phyloP scores from a whole-genome alignment of 1,140 invertebrate species.

The Ceratina calcarata region DNA sequence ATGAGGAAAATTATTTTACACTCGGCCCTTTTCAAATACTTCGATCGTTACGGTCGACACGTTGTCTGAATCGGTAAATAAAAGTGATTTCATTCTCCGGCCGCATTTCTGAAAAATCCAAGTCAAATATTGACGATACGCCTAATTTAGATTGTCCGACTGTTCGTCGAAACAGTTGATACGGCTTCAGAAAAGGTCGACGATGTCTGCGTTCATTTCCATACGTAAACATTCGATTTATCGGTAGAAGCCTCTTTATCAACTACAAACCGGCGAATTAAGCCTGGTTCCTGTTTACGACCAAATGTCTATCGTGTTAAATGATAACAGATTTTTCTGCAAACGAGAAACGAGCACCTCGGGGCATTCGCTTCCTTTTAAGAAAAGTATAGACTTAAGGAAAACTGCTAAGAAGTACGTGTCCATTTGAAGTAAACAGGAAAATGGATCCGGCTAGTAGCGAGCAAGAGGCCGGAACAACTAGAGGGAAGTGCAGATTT shows the following conservation, averaged over 20 bases:
- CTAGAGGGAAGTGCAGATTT: neutral
- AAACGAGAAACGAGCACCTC: conserved; percentile 6
- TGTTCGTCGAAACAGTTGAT: no score
- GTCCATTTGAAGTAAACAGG: neutral
- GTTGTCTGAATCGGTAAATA: no score
- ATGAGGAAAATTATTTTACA: no score
- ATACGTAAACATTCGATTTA: neutral
- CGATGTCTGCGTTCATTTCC: conserved; percentile 4
- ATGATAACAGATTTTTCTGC: conserved; percentile 32
- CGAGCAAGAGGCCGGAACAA: neutral
- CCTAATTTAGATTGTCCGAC: no score
- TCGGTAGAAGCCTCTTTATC: neutral
- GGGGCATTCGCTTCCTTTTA: neutral
- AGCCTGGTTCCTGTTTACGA: conserved; percentile 45
- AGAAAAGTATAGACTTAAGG: neutral
- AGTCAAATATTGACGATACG: no score
- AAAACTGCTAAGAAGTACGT: neutral
- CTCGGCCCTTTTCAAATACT: no score
- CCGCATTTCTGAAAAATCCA: no score
- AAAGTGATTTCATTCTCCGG: no score
- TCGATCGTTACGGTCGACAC: no score
- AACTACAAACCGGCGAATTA: conserved; percentile 6
- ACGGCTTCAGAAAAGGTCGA: no score
- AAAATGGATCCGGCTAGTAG: neutral
- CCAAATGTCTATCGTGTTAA: conserved; percentile 50